Conservation (phyloP, 2,113 vertebrate genomes). For the Apus apus region DNA sequence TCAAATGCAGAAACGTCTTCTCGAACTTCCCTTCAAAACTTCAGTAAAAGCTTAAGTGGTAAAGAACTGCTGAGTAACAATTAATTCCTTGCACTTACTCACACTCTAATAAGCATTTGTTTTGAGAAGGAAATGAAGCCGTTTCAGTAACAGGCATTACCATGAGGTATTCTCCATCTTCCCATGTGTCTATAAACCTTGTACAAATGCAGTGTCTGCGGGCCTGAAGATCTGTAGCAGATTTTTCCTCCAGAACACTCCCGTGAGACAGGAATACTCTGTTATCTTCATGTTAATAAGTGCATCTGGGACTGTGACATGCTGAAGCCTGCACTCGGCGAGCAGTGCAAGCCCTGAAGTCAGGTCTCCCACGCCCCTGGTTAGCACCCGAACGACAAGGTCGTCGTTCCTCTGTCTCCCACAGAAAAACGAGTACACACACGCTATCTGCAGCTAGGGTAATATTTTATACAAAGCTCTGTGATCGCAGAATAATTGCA, state of each 20-base stretch:
- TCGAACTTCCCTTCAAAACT: neutral
- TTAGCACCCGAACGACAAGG: conserved; percentile 36
- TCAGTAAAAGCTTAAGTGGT: neutral
- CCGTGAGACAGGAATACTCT: neutral
- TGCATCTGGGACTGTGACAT: conserved; percentile 13
- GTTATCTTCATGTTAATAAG: conserved; percentile 20
- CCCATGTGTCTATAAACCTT: neutral
- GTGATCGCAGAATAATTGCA: conserved; percentile 33
- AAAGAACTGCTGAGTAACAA: neutral
- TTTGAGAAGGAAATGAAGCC: neutral
- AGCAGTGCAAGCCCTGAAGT: conserved; percentile 14
- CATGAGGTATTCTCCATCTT: neutral
- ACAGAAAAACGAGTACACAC: conserved; percentile 23
- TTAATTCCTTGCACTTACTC: neutral
- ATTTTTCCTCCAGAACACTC: neutral
- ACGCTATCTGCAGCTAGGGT: conserved; percentile 22
- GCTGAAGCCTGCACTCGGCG: neutral
- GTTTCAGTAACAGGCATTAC: neutral
- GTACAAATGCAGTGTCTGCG: neutral
- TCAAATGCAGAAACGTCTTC: neutral
- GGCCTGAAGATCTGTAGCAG: neutral
- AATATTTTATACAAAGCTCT: conserved; percentile 58
- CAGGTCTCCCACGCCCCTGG: conserved; percentile 61
- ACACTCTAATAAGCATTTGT: neutral
- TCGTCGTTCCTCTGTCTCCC: conserved; percentile 47